Conservation (phyloP, 2,888 invertebrate genomes). For the Parapristionchus giblindavisi region DNA sequence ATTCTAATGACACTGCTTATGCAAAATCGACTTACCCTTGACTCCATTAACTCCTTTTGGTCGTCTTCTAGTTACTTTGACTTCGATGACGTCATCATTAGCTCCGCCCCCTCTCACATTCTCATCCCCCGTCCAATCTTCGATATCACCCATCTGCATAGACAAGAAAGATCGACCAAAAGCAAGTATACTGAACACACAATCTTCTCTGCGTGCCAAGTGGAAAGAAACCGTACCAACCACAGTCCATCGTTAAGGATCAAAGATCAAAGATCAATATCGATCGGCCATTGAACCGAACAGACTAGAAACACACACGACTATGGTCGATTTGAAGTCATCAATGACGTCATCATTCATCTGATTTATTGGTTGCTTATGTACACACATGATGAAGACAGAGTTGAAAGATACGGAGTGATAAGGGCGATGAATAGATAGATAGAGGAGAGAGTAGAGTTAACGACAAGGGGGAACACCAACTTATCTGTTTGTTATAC, state of each 20-base stretch:
- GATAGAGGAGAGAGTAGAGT: slow-evolving; percentile 4
- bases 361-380: slow-evolving; percentile 3
- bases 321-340: too few relatives aligned
- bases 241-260: slow-evolving; percentile 3
- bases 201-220: not conserved
- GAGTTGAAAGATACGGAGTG: slow-evolving; percentile 21
- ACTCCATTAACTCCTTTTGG: not conserved
- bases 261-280: slow-evolving; percentile 7
- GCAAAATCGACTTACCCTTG: not conserved
- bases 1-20: too few relatives aligned
- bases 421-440: not conserved
- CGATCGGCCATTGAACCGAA: not conserved
- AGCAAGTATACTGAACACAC: not conserved
- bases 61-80: slow-evolving; percentile 38
- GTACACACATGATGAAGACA: slow-evolving; percentile 21
- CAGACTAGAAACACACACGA: not conserved
- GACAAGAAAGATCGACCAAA: not conserved
- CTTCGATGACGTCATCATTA: slow-evolving; percentile 42
- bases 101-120: slow-evolving; percentile 38
- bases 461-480: too few relatives aligned
- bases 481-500: too few relatives aligned
- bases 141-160: slow-evolving; percentile 47
- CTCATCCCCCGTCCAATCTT: slow-evolving; percentile 41
- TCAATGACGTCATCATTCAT: not conserved
- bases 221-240: too few relatives aligned